These are phyloP conservation scores for Nasonia longicornis DNA, from an alignment of 1,140 invertebrate genomes.

Conservation along the genomic window DNA sequence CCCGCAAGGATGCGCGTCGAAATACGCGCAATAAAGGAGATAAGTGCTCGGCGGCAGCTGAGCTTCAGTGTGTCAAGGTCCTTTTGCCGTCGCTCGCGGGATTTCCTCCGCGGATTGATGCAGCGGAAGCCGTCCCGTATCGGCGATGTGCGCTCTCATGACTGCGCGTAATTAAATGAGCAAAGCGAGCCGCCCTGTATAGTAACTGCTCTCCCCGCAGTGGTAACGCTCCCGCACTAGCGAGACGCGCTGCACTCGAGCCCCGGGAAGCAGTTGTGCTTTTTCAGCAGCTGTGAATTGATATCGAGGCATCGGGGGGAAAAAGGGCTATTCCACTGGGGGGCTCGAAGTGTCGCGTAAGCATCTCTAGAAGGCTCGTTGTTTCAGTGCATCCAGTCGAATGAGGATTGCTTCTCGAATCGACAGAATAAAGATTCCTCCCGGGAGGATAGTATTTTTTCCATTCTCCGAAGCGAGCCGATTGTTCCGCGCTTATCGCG, in stretches of 20 bases:
- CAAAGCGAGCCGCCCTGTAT: too few species aligned
- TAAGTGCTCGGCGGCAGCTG: conserved; percentile 1
- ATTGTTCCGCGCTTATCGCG: too few species aligned
- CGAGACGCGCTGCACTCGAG: too few species aligned
- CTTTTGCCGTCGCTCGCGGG: background rate
- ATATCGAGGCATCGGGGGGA: background rate
- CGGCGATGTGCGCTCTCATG: background rate
- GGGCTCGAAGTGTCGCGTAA: background rate
- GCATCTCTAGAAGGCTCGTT: background rate
- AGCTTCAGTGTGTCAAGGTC: conserved; percentile 31
- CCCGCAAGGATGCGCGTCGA: background rate
- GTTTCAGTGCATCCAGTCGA: background rate
- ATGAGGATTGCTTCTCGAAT: background rate
- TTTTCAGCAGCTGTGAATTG: background rate
- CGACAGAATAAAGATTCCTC: background rate
- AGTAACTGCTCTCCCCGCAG: too few species aligned
- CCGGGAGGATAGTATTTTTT: background rate
- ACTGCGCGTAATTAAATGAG: background rate
- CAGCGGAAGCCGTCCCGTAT: background rate
- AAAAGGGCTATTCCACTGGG: background rate
- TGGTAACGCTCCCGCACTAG: too few species aligned
- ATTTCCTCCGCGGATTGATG: conserved; percentile 1
- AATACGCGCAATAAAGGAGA: conserved; percentile 15
- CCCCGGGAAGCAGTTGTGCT: background rate
- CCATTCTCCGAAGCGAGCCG: too few species aligned